Base-by-base conservation (phyloP, 1,140 invertebrate species). In the Drosophila lini region DNA sequence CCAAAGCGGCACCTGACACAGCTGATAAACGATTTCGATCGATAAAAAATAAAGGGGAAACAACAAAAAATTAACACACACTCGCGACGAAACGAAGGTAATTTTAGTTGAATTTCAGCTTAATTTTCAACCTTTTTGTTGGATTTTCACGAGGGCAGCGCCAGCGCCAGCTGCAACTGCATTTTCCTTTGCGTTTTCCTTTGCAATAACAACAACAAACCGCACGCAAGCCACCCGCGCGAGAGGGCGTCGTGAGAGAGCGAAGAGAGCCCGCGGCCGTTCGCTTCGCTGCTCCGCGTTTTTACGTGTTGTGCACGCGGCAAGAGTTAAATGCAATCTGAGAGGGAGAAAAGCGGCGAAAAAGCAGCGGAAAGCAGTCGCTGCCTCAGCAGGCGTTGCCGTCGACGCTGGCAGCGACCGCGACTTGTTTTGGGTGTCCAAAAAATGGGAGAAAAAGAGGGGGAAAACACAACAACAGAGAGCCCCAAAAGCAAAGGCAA, bases 281-380 rank as follows among this genome's bases (percentile, higher is more conserved):
- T 55, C 77, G 52, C 63, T 69, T 56, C 75, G 69, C 76, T 78
- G 63, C 79, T 78, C 82, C 80, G 77, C 77, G 31, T 44, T 40
- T 70, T 62, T 69, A 74, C 53, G 83, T 63, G 76, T 88, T 89
- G 84, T 82, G 76, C 76, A 83, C 83, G 84, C 83, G 83, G 84
- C 84, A 89, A 88, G 84, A 89, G 83, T 88, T 88, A 89, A 88
- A 89, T 88, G 84, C 84, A 88, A 83, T 88, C 80, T 83, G 53
- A 61, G 44, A 59, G 50, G 31, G 67, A 57, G 58, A 53, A 57
- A 60, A 70, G 47, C 75, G 45, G 68, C 58, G 47, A 63, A 69
- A 61, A 75, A 56, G 55, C 71, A 57, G 44, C 59, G 52, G 11
- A 22, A 36, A 52, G 44, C 44, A 9, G 44, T 11, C 48, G 59